These are phyloP conservation scores for Agrypnus murinus DNA, from an alignment of 2,888 invertebrate genomes.

Conservation along the genomic window DNA sequence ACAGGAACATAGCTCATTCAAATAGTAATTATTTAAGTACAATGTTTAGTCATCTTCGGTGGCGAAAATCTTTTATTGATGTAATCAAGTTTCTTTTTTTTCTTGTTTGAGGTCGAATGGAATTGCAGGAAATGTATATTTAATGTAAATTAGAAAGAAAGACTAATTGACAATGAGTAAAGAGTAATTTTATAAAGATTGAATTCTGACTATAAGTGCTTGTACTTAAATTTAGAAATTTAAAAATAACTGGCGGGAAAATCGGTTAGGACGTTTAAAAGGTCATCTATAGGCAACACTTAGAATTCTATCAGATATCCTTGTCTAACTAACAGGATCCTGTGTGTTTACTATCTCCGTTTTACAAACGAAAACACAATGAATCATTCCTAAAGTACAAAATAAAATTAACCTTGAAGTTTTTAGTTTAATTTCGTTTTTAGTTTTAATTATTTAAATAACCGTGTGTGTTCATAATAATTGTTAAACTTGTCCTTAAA, in stretches of 20 bases:
- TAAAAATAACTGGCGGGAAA: constrained; percentile 8
- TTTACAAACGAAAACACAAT: neutral
- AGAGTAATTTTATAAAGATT: too few species aligned
- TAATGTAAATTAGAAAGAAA: too few species aligned
- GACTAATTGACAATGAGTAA: too few species aligned
- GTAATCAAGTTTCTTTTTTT: constrained; percentile 12
- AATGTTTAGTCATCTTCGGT: too few species aligned
- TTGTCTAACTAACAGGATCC: neutral
- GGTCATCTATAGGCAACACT: neutral
- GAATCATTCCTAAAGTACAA: constrained; percentile 23
- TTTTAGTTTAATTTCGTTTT: constrained; percentile 4
- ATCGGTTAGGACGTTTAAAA: neutral
- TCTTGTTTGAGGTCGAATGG: constrained; percentile 12
- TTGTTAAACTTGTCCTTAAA: neutral
- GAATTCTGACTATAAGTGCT: too few species aligned
- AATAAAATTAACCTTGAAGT: constrained; percentile 38
- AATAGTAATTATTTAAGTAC: too few species aligned
- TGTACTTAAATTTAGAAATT: neutral
- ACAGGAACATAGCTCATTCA: too few species aligned
- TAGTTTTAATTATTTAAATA: constrained; percentile 1
- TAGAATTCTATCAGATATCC: neutral
- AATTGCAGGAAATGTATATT: neutral
- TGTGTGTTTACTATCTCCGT: neutral
- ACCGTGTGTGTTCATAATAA: neutral
- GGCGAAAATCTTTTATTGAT: neutral